Evolutionary conservation across 1,140 invertebrate genomes (phyloP).

Genomic region (Patella vulgata): DNA sequence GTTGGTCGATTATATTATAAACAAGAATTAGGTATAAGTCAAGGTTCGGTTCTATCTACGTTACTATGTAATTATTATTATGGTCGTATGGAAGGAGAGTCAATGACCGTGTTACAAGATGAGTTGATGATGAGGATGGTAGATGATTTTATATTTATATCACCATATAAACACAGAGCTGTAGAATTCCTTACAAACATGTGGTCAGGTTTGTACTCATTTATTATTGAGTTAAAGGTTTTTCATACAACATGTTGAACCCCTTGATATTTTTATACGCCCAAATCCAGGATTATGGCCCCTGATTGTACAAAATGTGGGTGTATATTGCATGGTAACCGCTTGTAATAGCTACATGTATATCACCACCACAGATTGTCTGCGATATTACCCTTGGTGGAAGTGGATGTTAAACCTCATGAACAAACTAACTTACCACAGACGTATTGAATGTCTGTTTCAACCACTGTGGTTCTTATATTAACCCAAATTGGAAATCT

Average conservation of each 20-base stretch:
- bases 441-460: neutral
- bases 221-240: neutral
- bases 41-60: conserved; percentile 51
- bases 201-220: conserved; percentile 31
- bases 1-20: conserved; percentile 39
- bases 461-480: too few species aligned
- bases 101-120: conserved; percentile 20
- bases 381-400: too few species aligned
- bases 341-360: neutral
- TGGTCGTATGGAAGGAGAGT: conserved; percentile 41
- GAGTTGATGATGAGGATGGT: conserved; percentile 51
- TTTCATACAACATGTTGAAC: neutral
- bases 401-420: too few species aligned
- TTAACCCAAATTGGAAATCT: too few species aligned
- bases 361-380: neutral
- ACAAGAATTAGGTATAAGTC: conserved; percentile 44
- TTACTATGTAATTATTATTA: conserved; percentile 48
- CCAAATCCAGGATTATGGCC: neutral
- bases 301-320: too few species aligned
- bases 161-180: conserved; percentile 39
- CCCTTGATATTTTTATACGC: neutral
- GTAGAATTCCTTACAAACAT: conserved; percentile 32
- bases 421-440: too few species aligned
- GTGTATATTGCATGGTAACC: too few species aligned
- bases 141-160: conserved; percentile 52